Percentiles rank a stretch among this genome's conserved stretches.
phyloP scores from a whole-genome alignment of 2,888 invertebrate species.

The Macrophya annulata region DNA sequence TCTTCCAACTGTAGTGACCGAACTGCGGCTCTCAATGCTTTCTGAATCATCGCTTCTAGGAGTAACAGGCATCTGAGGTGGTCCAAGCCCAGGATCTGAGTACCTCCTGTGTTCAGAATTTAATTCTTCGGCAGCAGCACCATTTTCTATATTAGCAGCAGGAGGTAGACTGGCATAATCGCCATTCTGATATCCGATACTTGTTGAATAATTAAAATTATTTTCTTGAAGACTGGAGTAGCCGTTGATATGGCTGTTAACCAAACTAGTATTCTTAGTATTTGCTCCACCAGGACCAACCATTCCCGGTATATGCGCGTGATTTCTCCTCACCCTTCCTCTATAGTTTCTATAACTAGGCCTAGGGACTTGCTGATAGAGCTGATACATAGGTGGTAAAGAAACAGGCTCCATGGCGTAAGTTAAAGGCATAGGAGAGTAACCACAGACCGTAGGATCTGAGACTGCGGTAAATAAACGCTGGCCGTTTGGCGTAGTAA shows the following conservation, averaged over 20 bases:
- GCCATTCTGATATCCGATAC: conserved; percentile 73
- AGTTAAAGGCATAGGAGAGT: conserved; percentile 78
- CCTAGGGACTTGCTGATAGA: conserved; percentile 80
- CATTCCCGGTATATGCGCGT: conserved; percentile 61
- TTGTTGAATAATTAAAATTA: conserved; percentile 65
- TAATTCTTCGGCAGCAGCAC: conserved; percentile 80
- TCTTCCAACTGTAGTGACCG: conserved; percentile 81
- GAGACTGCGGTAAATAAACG: conserved; percentile 81
- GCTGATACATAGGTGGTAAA: conserved; percentile 83
- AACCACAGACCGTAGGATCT: conserved; percentile 79
- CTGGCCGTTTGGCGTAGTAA: conserved; percentile 73
- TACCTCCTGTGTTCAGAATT: conserved; percentile 83
- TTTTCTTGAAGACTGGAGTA: conserved; percentile 73
- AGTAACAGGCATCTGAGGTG: conserved; percentile 79
- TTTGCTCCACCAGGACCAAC: neutral
- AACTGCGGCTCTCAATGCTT: conserved; percentile 78
- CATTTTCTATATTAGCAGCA: conserved; percentile 83
- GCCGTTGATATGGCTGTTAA: conserved; percentile 66
- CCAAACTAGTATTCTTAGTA: neutral
- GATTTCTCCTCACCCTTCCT: conserved; percentile 66
- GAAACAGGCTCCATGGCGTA: conserved; percentile 84
- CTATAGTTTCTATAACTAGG: conserved; percentile 69
- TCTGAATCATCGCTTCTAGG: conserved; percentile 82
- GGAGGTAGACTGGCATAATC: conserved; percentile 87
- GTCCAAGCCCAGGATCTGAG: conserved; percentile 86